Base-by-base conservation (phyloP, 2,888 invertebrate genomes). In the Folsomia candida region DNA sequence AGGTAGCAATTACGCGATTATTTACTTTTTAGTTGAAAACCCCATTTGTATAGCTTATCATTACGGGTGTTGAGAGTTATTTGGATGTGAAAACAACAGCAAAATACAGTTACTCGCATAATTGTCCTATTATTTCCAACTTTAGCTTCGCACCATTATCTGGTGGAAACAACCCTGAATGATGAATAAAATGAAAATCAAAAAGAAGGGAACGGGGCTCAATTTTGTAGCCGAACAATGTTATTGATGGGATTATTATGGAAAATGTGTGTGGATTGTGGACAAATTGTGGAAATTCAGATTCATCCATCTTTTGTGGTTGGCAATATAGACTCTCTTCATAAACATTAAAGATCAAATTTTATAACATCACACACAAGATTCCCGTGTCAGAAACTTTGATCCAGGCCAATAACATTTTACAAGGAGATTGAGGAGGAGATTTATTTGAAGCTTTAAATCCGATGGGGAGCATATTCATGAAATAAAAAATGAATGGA, bases 31-130 rank as follows among this genome's bases (percentile, higher is more conserved):
- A 47, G 29, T 59, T 37, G 54, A 59, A 51, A 51, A 60, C 11
- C 60, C 47, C 47, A 29, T 29, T 27, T 29, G 60, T 28, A 59
- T 57, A 67, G 47, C 29, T 47, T 37, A 63, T 63, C 37, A 27
- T 28, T 62, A 62, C 29, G 29, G 22, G 62, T 62, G 29, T 62
- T 62, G 62, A 62, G 37, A 28, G 62, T 26, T 47, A 47, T 26
- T 61, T 51, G 25, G 51, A 57, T 28, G 60, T 24, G 51, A 26
- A 51, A 24, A 26, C 51, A 14, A 27, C 20, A 27, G 24, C 51
- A 61, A 58, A 67, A 57, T 51, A 62, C 68, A 68, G 68, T 63
- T 68, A 68, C 24, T 68, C 58, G 51, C n/a, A n/a, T 63, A 68
- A 68, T 68, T 68, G 68, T 37, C 51, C 59, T 25, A 59, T 59